A percentile compares a stretch with the other conserved stretches of the same genome.
phyloP scores from a whole-genome alignment of 2,888 invertebrate genomes.

The Acrobeloides nanus region DNA sequence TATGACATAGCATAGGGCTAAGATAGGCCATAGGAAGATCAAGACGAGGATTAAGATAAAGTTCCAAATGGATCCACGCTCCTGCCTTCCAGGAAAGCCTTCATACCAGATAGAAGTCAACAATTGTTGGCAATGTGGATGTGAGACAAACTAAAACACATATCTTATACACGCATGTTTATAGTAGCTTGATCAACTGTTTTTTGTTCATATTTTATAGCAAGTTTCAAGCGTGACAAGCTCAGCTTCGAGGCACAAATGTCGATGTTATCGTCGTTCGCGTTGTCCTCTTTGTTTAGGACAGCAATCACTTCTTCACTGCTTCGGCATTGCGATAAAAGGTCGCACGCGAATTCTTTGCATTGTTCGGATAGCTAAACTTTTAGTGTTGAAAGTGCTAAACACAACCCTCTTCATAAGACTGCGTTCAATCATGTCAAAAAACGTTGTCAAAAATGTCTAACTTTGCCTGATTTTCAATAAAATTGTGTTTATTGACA shows the following conservation, averaged over 20 bases:
- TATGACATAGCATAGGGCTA: conserved; percentile 51
- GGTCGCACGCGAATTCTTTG: conserved; percentile 60
- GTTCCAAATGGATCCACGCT: conserved; percentile 56
- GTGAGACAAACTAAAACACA: conserved; percentile 59
- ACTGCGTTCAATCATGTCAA: too few species aligned
- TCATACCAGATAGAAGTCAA: conserved; percentile 61
- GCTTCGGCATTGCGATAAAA: conserved; percentile 60
- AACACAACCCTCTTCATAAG: background rate
- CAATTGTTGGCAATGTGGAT: conserved; percentile 61
- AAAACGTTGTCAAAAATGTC: too few species aligned
- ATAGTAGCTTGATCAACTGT: conserved; percentile 54
- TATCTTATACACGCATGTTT: background rate
- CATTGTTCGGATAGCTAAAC: conserved; percentile 60
- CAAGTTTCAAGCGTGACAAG: conserved; percentile 58
- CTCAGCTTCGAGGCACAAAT: conserved; percentile 53
- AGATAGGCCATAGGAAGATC: conserved; percentile 58
- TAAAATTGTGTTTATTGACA: too few species aligned
- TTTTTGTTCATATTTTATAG: conserved; percentile 61
- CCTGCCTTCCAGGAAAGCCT: conserved; percentile 59
- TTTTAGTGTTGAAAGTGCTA: conserved; percentile 20
- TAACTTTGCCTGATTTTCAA: too few species aligned
- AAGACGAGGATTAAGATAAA: conserved; percentile 57
- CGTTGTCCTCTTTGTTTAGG: conserved; percentile 55
- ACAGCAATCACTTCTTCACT: conserved; percentile 61
- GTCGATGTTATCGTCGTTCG: conserved; percentile 50